Evolutionary conservation across 2,113 vertebrate species (phyloP), one percentile per base, ranked within the genome.

Genomic region (Empidonax traillii): DNA sequence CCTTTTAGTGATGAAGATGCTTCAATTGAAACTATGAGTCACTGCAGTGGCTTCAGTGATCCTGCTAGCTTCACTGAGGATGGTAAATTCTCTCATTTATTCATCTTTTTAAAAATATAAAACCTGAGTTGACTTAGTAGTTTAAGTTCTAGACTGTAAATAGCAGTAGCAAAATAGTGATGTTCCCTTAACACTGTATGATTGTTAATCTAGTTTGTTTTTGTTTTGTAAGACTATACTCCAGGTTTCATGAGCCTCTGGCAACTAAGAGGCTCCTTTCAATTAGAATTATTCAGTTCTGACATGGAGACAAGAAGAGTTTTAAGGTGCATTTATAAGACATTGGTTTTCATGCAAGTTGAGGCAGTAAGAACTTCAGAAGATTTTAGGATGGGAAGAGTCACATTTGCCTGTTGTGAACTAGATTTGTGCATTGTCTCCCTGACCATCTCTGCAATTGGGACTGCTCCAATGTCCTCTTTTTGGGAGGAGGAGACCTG

Each of bases 1-100:
- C 98, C 99, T 91, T 99, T 99, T 97, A 99, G 99, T 94, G 99
- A 99, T 92, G 99, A 99, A 98, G 99, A 99, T 78, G 99, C 99
- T 79, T 99, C 99, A 12, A 98, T 99, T 90, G 99, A 99, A 98
- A 99, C 99, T 59, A 99, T 99, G 98, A 99, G 99, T 97, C 99
- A 99, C 96, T 99, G 99, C 98, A 99, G 99, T 98, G 99, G 99
- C 94, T 99, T 98, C 96, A 99, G 99, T 77, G 99, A 99, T 77
- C 92, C 97, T 94, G 97, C 98, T 94, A 99, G 99, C 97, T 98
- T 98, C 80, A 98, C 98, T 37, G 99, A 99, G 65, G 99, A 99
- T 96, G 99, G 99, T 99, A 97, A 21, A 53, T 82, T 67, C 69
- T 86, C 33, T 49, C 6, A 35, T 62, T 92, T 87, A 0, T 55